Conservation (phyloP, 2,113 vertebrate species). For the Ptyas mucosa region DNA sequence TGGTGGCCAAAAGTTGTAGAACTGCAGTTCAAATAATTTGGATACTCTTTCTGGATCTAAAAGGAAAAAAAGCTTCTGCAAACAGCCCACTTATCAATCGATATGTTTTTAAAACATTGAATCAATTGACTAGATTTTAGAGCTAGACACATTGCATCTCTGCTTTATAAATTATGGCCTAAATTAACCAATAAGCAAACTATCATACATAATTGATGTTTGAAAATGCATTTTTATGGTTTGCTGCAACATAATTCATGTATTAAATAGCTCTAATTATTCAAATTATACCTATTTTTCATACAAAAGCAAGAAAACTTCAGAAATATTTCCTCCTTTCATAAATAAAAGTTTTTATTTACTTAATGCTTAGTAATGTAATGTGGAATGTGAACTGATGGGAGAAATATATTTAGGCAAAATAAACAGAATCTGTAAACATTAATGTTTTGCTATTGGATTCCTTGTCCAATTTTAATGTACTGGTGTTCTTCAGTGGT, state of each 20-base stretch:
- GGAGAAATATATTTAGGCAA: background rate
- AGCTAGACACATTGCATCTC: background rate
- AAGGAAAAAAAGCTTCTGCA: background rate
- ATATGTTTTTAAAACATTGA: background rate
- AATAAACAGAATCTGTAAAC: background rate
- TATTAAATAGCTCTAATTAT: background rate
- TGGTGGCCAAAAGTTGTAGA: background rate
- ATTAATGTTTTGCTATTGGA: background rate
- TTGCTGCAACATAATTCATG: background rate
- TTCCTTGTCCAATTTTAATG: background rate
- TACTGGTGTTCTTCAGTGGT: background rate
- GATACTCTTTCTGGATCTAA: background rate
- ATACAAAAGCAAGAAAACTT: background rate
- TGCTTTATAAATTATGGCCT: background rate
- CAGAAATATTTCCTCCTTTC: background rate
- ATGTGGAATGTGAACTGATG: background rate
- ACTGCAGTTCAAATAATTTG: background rate
- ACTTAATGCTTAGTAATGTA: background rate
- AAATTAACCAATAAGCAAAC: background rate
- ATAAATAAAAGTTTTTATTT: background rate
- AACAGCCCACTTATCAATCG: background rate
- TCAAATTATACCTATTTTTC: background rate
- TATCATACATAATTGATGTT: background rate
- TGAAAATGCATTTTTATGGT: background rate
- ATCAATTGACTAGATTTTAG: background rate